phyloP scores from a whole-genome alignment of 2,113 vertebrate genomes.

The Larimichthys polyactis region DNA sequence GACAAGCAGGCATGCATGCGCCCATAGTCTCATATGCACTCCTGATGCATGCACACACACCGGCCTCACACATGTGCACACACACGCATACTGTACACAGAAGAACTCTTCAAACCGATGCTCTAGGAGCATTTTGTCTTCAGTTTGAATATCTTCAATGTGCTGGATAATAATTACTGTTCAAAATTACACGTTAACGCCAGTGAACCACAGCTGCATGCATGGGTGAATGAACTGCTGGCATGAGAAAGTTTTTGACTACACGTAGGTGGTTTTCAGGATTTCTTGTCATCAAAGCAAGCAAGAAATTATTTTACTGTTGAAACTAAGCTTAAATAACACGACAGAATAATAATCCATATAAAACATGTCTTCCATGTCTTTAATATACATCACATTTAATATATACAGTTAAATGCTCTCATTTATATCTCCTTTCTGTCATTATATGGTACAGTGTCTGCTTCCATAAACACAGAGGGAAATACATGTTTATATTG shows the following conservation, averaged over 20 bases:
- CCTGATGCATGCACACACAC: neutral
- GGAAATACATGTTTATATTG: no score
- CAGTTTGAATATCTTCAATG: neutral
- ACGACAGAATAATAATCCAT: neutral
- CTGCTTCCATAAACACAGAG: neutral
- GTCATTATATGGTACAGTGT: neutral
- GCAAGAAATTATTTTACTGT: no score
- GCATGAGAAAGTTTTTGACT: neutral
- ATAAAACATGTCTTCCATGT: neutral
- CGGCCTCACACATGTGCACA: neutral
- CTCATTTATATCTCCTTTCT: neutral
- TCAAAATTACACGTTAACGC: neutral
- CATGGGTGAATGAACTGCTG: neutral
- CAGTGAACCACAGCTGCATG: neutral
- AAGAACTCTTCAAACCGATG: neutral
- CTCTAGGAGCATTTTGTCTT: neutral
- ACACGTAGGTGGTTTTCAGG: neutral
- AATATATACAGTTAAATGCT: neutral
- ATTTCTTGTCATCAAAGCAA: slow-evolving; percentile 7
- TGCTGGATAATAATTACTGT: neutral
- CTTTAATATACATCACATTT: neutral
- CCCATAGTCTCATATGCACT: neutral
- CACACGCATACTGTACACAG: neutral
- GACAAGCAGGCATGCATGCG: slow-evolving; percentile 9
- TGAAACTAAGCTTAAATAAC: neutral